These are phyloP conservation scores for Drosophila acutilabella DNA, from an alignment of 2,888 invertebrate genomes.

Conservation along the genomic window DNA sequence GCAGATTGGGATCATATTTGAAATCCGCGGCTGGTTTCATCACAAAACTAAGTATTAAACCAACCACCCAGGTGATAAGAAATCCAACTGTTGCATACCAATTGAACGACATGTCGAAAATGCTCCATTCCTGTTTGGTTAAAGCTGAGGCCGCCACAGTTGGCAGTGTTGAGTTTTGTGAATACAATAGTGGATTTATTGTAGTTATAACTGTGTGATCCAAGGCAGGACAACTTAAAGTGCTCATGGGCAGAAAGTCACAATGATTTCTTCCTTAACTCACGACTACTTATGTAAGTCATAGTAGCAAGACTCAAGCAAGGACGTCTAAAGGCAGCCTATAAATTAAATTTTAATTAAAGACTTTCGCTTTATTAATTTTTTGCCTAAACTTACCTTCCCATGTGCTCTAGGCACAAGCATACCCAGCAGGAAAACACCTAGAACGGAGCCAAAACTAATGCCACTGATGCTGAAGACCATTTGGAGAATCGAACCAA, in stretches of 20 bases:
- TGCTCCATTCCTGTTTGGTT: conserved; percentile 62
- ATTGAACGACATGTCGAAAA: conserved; percentile 87
- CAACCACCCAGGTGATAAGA: conserved; percentile 85
- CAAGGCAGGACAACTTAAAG: conserved; percentile 68
- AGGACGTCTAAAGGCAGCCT: conserved; percentile 78
- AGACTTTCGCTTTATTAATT: background rate
- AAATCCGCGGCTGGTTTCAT: conserved; percentile 76
- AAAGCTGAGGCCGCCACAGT: background rate
- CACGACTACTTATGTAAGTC: conserved; percentile 67
- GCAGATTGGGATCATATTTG: conserved; percentile 70
- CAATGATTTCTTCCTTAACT: conserved; percentile 79
- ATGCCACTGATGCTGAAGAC: conserved; percentile 85
- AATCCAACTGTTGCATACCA: conserved; percentile 87
- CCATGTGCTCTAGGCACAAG: conserved; percentile 88
- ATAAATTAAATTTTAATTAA: background rate
- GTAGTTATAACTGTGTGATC: conserved; percentile 50
- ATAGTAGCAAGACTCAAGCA: conserved; percentile 72
- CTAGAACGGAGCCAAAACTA: conserved; percentile 88
- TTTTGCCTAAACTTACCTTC: conserved; percentile 52
- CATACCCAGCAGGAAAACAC: conserved; percentile 89
- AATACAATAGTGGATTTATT: background rate
- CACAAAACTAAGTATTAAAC: conserved; percentile 86
- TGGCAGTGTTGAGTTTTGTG: conserved; percentile 1
- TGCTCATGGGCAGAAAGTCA: conserved; percentile 55
- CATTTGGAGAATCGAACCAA: conserved; percentile 86